Percentiles rank a stretch among this genome's conserved stretches.
phyloP scores from a whole-genome alignment of 2,113 vertebrate species.

The Etia nguti region DNA sequence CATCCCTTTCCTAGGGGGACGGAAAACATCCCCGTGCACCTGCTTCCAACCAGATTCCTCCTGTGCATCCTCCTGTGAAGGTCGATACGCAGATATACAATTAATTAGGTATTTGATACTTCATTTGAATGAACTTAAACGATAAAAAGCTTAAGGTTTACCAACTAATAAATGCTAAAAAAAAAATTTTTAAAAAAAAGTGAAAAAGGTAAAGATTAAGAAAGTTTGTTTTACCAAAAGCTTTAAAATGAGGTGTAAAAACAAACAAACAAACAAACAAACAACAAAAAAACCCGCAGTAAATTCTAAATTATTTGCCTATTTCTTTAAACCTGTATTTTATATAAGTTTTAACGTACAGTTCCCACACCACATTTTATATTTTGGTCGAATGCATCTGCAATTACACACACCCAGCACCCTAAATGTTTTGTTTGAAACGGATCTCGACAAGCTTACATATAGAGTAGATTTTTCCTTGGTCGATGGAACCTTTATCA shows the following conservation, averaged over 20 bases:
- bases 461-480: slow-evolving; percentile 53
- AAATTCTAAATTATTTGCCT: not conserved
- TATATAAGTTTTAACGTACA: not conserved
- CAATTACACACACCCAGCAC: slow-evolving; percentile 50
- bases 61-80: slow-evolving; percentile 90
- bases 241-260: slow-evolving; percentile 43
- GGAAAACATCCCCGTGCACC: slow-evolving; percentile 97
- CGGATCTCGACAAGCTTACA: slow-evolving; percentile 65
- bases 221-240: not conserved
- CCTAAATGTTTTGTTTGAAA: not conserved
- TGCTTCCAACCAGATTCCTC: slow-evolving; percentile 99
- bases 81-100: not conserved
- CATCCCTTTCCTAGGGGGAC: slow-evolving; percentile 94
- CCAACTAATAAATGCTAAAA: slow-evolving; percentile 30
- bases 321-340: not conserved
- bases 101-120: not conserved
- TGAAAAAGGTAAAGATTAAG: not conserved
- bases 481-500: slow-evolving; percentile 66
- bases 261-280: not conserved
- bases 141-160: not conserved
- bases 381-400: not conserved
- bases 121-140: not conserved
- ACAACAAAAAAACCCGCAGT: not conserved
- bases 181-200: not conserved
- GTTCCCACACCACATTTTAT: slow-evolving; percentile 59